Percentiles rank a stretch among this genome's conserved stretches.
Evolutionary conservation across 1,140 invertebrate genomes (phyloP).

Genomic region (Patella vulgata): DNA sequence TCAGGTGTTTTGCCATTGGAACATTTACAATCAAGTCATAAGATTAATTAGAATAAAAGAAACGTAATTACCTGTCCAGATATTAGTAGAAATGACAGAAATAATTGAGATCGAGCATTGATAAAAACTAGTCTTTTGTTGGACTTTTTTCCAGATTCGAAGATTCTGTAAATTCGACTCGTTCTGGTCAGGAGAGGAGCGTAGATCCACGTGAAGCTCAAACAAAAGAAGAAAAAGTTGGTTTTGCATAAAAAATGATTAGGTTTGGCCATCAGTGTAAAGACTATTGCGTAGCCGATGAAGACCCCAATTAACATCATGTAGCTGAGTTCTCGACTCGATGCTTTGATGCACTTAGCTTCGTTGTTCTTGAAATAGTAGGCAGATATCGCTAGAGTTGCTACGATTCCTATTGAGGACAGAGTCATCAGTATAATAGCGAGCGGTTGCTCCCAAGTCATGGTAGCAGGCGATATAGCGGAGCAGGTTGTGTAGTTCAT

Average conservation of each 20-base stretch:
- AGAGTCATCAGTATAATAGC: constrained; percentile 68
- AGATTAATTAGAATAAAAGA: too few relatives aligned
- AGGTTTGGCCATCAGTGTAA: constrained; percentile 79
- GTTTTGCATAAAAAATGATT: constrained; percentile 63
- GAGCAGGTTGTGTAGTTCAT: constrained; percentile 70
- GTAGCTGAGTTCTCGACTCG: constrained; percentile 88
- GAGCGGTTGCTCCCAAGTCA: constrained; percentile 41
- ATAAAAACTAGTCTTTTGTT: constrained; percentile 33
- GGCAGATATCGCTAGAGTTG: constrained; percentile 60
- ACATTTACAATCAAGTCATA: too few relatives aligned
- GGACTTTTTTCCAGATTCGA: constrained; percentile 76
- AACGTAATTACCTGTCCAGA: too few relatives aligned
- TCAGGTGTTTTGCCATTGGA: too few relatives aligned
- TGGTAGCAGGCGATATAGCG: constrained; percentile 41
- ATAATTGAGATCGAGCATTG: constrained; percentile 37
- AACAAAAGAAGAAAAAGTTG: constrained; percentile 76
- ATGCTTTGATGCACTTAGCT: constrained; percentile 89
- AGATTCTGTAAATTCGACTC: constrained; percentile 88
- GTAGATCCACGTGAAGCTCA: constrained; percentile 92
- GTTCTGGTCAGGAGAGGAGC: constrained; percentile 91
- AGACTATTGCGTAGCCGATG: constrained; percentile 89
- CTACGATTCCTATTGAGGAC: constrained; percentile 67
- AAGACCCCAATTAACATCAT: constrained; percentile 88
- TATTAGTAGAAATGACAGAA: constrained; percentile 36
- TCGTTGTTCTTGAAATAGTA: constrained; percentile 82